phyloP scores from a whole-genome alignment of 2,113 vertebrate species.

The Rhagologus leucostigma region DNA sequence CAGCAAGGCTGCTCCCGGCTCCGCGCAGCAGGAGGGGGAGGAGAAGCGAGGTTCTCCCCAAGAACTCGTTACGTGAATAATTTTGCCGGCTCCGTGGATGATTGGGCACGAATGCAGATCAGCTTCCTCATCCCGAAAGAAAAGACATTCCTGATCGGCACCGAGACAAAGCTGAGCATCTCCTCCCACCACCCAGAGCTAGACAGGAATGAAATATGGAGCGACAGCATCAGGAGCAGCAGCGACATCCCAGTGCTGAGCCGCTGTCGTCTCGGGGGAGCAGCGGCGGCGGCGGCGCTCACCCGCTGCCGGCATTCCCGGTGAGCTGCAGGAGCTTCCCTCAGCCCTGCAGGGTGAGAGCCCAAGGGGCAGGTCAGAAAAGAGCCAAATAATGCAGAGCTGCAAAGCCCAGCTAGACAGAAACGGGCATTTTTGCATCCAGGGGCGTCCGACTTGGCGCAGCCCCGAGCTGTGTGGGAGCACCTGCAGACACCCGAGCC shows the following conservation, averaged over 20 bases:
- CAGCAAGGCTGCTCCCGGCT: not conserved
- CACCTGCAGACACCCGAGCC: not conserved
- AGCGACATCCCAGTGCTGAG: not conserved
- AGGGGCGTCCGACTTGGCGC: accelerated
- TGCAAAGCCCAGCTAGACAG: not conserved
- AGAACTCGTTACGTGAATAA: not conserved
- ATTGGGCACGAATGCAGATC: not conserved
- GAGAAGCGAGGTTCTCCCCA: not conserved
- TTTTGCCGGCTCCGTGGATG: not conserved
- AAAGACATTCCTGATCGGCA: not conserved
- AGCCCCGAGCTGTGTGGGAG: accelerated
- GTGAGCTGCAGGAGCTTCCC: not conserved
- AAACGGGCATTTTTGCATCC: accelerated
- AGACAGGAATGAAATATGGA: not conserved
- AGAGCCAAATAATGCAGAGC: not conserved
- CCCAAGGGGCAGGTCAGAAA: not conserved
- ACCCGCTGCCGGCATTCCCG: not conserved
- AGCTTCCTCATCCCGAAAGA: not conserved
- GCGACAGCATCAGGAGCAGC: not conserved
- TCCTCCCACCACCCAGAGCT: conserved; percentile 11
- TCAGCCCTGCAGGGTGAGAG: accelerated
- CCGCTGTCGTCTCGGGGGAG: not conserved
- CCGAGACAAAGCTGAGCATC: not conserved
- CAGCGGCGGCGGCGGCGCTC: not conserved
- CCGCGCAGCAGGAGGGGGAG: not conserved